A percentile compares a stretch with the other conserved stretches of the same genome.
Conservation (phyloP, 2,888 invertebrate species). For the Eupithecia subfuscata region DNA sequence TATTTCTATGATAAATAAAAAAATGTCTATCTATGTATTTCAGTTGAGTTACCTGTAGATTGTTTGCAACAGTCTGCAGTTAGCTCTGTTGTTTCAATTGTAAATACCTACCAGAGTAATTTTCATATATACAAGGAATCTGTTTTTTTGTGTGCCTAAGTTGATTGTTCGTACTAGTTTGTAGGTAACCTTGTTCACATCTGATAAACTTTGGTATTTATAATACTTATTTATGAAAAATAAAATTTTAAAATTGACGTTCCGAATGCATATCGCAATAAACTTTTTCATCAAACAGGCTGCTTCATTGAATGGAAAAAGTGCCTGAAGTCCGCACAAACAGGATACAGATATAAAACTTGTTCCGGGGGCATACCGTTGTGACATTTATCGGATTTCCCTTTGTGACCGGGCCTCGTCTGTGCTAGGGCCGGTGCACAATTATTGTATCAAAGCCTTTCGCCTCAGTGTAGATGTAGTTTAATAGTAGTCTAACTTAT, state of each 20-base stretch:
- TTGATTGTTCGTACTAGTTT: too few species aligned
- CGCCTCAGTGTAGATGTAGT: slow-evolving; percentile 15
- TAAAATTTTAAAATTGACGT: not conserved
- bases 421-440: slow-evolving; percentile 54
- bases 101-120: too few species aligned
- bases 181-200: too few species aligned
- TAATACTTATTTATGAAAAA: not conserved
- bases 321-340: slow-evolving; percentile 12
- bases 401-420: slow-evolving; percentile 51
- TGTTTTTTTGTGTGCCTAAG: too few species aligned
- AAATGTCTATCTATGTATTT: too few species aligned
- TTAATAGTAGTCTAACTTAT: not conserved
- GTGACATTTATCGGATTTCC: slow-evolving; percentile 63
- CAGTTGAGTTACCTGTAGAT: too few species aligned
- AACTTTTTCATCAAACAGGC: not conserved
- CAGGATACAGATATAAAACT: slow-evolving; percentile 41
- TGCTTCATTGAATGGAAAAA: not conserved
- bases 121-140: too few species aligned
- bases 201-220: too few species aligned
- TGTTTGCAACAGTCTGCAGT: too few species aligned
- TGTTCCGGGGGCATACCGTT: slow-evolving; percentile 46
- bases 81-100: too few species aligned
- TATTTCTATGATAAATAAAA: too few species aligned
- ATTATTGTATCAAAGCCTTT: slow-evolving; percentile 54
- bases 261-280: not conserved